Conservation (phyloP, 1,140 invertebrate species). For the Thaumatotibia leucotreta region DNA sequence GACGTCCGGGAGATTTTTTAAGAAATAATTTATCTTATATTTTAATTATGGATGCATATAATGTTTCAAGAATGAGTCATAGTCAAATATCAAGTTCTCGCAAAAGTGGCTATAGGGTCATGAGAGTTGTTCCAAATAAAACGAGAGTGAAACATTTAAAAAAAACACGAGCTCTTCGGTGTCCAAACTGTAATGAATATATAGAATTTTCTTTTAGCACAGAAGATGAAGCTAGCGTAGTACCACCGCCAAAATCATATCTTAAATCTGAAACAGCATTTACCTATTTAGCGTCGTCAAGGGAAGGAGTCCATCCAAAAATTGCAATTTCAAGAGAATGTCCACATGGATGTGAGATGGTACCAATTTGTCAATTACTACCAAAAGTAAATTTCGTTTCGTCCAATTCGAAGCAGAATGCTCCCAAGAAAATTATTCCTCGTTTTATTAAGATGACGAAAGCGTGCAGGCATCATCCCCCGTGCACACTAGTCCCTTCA, state of each 20-base stretch:
- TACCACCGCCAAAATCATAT: neutral
- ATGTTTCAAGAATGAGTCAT: slow-evolving; percentile 9
- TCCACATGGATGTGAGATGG: slow-evolving; percentile 36
- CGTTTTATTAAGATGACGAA: slow-evolving; percentile 57
- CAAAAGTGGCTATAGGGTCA: neutral
- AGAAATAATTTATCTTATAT: slow-evolving; percentile 17
- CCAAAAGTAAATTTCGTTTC: slow-evolving; percentile 33
- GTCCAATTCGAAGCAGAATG: slow-evolving; percentile 23
- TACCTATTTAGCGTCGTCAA: neutral
- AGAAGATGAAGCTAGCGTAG: slow-evolving; percentile 40
- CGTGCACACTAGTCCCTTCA: slow-evolving; percentile 59
- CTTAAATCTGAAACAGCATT: neutral
- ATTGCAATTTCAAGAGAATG: neutral
- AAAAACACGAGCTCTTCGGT: slow-evolving; percentile 39
- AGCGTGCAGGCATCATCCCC: slow-evolving; percentile 62
- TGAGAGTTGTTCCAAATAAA: slow-evolving; percentile 14
- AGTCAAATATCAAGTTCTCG: neutral
- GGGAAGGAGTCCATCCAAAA: neutral
- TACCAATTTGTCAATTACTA: slow-evolving; percentile 56
- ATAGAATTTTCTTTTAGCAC: slow-evolving; percentile 41
- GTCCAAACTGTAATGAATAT: slow-evolving; percentile 57
- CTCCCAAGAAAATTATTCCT: slow-evolving; percentile 28
- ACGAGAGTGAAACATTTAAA: slow-evolving; percentile 29
- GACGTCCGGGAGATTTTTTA: slow-evolving; percentile 19
- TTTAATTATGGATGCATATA: slow-evolving; percentile 16